Evolutionary conservation across 2,113 vertebrate genomes (phyloP).

Genomic region (Gobio gobio): DNA sequence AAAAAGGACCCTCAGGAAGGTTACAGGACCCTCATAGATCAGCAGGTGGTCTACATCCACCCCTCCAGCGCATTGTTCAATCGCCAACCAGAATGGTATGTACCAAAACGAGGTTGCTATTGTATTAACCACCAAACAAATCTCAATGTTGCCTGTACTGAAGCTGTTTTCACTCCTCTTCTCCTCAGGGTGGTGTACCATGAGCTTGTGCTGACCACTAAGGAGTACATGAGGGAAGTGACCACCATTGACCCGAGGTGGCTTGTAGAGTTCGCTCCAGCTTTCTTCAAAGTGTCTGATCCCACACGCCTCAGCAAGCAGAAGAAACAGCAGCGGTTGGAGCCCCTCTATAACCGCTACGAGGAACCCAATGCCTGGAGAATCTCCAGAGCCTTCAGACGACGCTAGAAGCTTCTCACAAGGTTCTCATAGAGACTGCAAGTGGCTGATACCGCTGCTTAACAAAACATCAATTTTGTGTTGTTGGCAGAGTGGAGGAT

Average conservation of each 20-base stretch:
- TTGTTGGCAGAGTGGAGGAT: background rate
- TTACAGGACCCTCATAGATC: constrained; percentile 95
- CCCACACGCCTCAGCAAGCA: constrained; percentile 98
- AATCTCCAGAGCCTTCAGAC: constrained; percentile 92
- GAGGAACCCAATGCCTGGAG: constrained; percentile 98
- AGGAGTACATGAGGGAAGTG: constrained; percentile 98
- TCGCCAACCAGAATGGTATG: constrained; percentile 95
- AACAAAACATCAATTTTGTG: background rate
- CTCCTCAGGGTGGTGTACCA: constrained; percentile 93
- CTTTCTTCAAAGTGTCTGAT: constrained; percentile 98
- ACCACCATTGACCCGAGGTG: constrained; percentile 97
- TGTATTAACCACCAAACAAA: background rate
- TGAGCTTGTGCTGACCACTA: constrained; percentile 95
- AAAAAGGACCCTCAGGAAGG: constrained; percentile 99
- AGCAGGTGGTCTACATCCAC: constrained; percentile 98
- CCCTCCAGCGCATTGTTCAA: constrained; percentile 98
- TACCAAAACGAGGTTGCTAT: background rate
- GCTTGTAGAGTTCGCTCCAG: constrained; percentile 95
- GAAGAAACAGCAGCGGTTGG: constrained; percentile 96
- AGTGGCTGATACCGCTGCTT: background rate
- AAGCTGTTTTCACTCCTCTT: background rate
- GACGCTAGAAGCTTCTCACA: constrained; percentile 74
- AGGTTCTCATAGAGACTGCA: background rate
- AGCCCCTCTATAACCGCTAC: constrained; percentile 96
- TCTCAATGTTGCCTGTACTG: background rate